Conservation (phyloP, 1,140 invertebrate genomes). For the Penaeus indicus region DNA sequence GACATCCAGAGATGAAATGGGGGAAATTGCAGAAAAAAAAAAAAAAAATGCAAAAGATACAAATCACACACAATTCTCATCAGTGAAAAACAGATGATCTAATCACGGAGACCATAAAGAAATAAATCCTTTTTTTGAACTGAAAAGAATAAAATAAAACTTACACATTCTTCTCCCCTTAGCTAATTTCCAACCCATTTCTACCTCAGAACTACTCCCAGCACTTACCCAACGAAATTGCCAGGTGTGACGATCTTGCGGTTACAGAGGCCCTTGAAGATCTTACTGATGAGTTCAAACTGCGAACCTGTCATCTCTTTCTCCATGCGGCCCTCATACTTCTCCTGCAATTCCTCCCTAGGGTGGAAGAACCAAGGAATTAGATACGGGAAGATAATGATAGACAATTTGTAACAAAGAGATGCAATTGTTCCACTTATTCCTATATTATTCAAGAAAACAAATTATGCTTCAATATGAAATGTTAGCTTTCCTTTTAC, state of each 20-base stretch:
- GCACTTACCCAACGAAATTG: conserved; percentile 84
- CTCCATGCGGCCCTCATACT: conserved; percentile 93
- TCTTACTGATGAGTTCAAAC: conserved; percentile 94
- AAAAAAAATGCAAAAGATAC: no score
- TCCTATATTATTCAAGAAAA: no score
- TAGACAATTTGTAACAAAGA: conserved; percentile 77
- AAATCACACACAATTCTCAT: no score
- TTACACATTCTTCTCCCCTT: background rate
- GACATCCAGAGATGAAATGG: no score
- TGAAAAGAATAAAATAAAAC: background rate
- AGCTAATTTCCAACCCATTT: background rate
- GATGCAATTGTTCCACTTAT: background rate
- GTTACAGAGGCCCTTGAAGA: conserved; percentile 96
- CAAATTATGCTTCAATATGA: no score
- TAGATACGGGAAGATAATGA: no score
- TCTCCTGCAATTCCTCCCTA: conserved; percentile 93
- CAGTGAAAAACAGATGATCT: no score
- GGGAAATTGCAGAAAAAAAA: no score
- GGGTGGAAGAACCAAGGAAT: conserved; percentile 73
- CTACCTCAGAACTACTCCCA: conserved; percentile 65
- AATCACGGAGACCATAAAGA: background rate
- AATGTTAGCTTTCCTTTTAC: background rate
- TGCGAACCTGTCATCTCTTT: conserved; percentile 93
- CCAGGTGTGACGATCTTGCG: conserved; percentile 96
- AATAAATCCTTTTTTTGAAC: background rate